Conservation (phyloP, 2,113 vertebrate genomes). For the Tympanuchus pallidicinctus region DNA sequence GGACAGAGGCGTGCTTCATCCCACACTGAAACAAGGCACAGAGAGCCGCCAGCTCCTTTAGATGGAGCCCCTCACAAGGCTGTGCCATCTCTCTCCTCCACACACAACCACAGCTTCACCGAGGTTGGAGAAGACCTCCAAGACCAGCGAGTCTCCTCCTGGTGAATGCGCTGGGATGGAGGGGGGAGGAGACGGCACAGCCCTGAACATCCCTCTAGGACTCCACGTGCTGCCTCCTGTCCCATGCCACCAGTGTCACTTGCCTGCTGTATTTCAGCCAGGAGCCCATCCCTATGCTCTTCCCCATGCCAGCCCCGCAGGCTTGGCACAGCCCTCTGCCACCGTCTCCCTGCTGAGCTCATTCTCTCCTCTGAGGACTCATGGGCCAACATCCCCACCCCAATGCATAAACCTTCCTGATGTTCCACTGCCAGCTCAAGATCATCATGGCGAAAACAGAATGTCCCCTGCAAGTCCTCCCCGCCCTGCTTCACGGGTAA, state of each 20-base stretch:
- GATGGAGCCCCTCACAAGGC: background rate
- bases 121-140: too few relatives aligned
- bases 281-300: accelerated
- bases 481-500: background rate
- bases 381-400: background rate
- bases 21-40: background rate
- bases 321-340: background rate
- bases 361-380: background rate
- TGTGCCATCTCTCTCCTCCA: background rate
- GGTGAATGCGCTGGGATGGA: too few relatives aligned
- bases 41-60: background rate
- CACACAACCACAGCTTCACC: background rate
- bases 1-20: background rate
- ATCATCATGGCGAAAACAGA: background rate
- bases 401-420: background rate
- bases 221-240: background rate
- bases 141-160: too few relatives aligned
- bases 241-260: background rate
- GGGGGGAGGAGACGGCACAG: too few relatives aligned
- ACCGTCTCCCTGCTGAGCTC: background rate
- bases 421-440: background rate
- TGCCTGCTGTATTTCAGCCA: background rate
- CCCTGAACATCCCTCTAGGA: background rate
- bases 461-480: background rate
- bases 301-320: background rate